phyloP scores from a whole-genome alignment of 2,797 vertebrate species.

The Cossypha caffra region DNA sequence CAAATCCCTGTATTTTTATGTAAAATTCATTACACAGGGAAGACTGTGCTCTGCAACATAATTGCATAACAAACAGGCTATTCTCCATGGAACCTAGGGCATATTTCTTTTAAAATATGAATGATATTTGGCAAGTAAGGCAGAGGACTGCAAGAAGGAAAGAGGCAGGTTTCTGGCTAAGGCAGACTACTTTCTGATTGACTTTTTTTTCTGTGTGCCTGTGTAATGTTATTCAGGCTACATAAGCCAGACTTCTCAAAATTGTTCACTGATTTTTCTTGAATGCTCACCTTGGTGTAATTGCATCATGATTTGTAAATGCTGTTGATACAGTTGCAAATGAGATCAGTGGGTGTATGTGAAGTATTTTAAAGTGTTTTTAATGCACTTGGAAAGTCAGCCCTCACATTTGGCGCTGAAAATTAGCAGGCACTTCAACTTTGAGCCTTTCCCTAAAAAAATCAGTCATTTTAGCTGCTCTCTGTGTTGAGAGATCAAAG shows the following conservation, averaged over 20 bases:
- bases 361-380: not conserved
- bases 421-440: not conserved
- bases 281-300: not conserved
- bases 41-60: not conserved
- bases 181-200: not conserved
- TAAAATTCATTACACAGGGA: not conserved
- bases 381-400: not conserved
- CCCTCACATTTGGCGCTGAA: not conserved
- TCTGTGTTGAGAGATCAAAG: slow-evolving; percentile 28
- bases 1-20: not conserved
- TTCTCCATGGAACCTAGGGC: not conserved
- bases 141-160: not conserved
- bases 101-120: not conserved
- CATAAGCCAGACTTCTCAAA: not conserved
- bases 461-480: not conserved
- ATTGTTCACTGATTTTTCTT: not conserved
- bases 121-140: not conserved
- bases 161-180: not conserved
- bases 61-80: not conserved
- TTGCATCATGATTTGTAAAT: not conserved
- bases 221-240: not conserved
- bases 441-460: not conserved
- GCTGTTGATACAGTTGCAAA: not conserved
- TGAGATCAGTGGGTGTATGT: not conserved
- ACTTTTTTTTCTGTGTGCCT: not conserved